phyloP scores from a whole-genome alignment of 2,888 invertebrate species.

The Tyria jacobaeae region DNA sequence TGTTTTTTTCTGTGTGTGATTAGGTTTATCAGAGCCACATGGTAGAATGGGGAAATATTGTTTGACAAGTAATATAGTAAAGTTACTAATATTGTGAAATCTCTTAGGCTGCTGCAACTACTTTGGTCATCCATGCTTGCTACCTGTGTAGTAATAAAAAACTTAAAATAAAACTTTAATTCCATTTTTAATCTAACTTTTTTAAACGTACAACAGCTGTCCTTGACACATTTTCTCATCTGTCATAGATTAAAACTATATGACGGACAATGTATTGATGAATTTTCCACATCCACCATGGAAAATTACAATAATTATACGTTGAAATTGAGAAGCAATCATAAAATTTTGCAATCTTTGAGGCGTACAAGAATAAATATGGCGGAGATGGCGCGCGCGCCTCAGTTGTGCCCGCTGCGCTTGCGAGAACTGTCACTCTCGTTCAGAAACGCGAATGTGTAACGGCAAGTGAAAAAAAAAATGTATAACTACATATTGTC shows the following conservation, averaged over 20 bases:
- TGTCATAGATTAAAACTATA: conserved; percentile 19
- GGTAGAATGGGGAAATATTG: no score
- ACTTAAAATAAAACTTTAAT: background rate
- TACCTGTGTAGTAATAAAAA: no score
- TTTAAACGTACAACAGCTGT: background rate
- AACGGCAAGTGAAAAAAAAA: conserved; percentile 40
- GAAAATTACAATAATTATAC: conserved; percentile 43
- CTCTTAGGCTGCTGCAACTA: no score
- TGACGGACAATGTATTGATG: conserved; percentile 6
- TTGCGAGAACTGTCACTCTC: conserved; percentile 46
- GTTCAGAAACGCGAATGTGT: conserved; percentile 41
- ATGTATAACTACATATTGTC: conserved; percentile 51
- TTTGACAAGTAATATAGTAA: no score
- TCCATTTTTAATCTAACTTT: background rate
- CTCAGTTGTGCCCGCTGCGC: conserved; percentile 43
- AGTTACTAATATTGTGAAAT: no score
- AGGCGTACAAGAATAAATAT: conserved; percentile 52
- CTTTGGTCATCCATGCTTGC: no score
- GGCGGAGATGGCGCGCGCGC: conserved; percentile 52
- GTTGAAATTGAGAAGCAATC: conserved; percentile 45
- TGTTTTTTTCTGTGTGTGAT: no score
- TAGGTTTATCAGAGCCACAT: no score
- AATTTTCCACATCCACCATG: conserved; percentile 23
- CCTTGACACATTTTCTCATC: conserved; percentile 15
- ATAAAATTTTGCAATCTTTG: conserved; percentile 42